phyloP scores from a whole-genome alignment of 1,140 invertebrate genomes.

The Sycobia sp. region DNA sequence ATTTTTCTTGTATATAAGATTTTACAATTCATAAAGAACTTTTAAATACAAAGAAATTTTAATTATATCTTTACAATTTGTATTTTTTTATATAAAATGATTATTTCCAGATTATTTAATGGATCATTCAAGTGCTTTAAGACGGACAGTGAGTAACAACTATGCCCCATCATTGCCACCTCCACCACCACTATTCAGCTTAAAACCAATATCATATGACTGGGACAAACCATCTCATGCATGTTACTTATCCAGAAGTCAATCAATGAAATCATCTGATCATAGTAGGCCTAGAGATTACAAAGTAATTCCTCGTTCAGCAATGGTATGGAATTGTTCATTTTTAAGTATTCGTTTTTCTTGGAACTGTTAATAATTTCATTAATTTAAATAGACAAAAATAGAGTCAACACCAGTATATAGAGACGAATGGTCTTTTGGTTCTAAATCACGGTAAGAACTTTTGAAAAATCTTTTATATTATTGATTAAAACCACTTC shows the following conservation, averaged over 20 bases:
- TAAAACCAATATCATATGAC: constrained; percentile 47
- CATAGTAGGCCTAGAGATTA: constrained; percentile 49
- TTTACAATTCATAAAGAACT: too few relatives aligned
- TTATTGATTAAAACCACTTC: too few relatives aligned
- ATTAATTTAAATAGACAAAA: constrained; percentile 41
- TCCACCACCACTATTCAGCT: constrained; percentile 56
- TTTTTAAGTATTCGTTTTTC: constrained; percentile 18
- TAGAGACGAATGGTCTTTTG: constrained; percentile 52
- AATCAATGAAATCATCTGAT: constrained; percentile 40
- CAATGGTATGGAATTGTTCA: constrained; percentile 39
- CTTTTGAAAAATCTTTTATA: neutral
- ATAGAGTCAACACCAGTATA: constrained; percentile 40
- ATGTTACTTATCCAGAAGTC: constrained; percentile 39
- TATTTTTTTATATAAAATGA: neutral
- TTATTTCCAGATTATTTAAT: constrained; percentile 49
- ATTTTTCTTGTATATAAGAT: too few relatives aligned
- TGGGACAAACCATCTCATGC: constrained; percentile 49
- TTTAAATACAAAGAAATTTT: too few relatives aligned
- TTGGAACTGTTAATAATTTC: constrained; percentile 8
- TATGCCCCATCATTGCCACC: constrained; percentile 56
- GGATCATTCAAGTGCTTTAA: constrained; percentile 46
- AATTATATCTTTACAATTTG: neutral
- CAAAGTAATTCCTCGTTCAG: constrained; percentile 46
- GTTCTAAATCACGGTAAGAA: constrained; percentile 49
- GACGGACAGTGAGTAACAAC: constrained; percentile 58